Evolutionary conservation across 2,888 invertebrate species (phyloP), one percentile per base, ranked within the genome.

Genomic region (Odiellus spinosus): DNA sequence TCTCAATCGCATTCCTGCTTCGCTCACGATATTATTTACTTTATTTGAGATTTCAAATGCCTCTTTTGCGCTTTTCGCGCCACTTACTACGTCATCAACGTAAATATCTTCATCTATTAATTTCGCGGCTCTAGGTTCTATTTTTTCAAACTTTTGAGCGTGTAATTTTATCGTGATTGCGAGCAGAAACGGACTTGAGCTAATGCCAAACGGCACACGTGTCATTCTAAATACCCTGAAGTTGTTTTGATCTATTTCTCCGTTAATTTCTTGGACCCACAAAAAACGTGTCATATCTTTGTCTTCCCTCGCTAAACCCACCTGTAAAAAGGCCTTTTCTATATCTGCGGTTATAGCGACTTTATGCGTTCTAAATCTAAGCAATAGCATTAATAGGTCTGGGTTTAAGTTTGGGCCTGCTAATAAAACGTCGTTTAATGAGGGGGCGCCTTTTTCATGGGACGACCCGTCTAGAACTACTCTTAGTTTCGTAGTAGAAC

Each of bases 331-430:
- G 5, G 48, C 44, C 12, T 52, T 21, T 15, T 50, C 42, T 14
- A 47, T 46, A 38, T 51, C 48, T 19, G 40, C 44, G 17, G 20
- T 46, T 39, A 51, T 41, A 11, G 49, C 49, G 2, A 47, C 10
- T 26, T 34, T 38, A 35, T 52, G 41, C 11, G 36, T 61, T 34
- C 44, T 32, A n/a, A 50, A 44, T 18, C 17, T 21, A 8, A 42
- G 21, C 21, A 49, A 41, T 12, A 38, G 42, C n/a, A 6, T 32
- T 1, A 42, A 15, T 38, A 49, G 32, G 19, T 38, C 42, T 1
- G 46, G 44, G 15, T 42, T 36, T 26, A 45, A 40, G 20, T 48
- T 36, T 11, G 45, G 45, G 18, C 45, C 45, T 17, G 15, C 19
- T 3, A 26, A 33, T 34, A 48, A 39, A 18, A 33, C 40, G 18